Conservation (phyloP, 2,888 invertebrate genomes). For the Megaustenia siamemsis region DNA sequence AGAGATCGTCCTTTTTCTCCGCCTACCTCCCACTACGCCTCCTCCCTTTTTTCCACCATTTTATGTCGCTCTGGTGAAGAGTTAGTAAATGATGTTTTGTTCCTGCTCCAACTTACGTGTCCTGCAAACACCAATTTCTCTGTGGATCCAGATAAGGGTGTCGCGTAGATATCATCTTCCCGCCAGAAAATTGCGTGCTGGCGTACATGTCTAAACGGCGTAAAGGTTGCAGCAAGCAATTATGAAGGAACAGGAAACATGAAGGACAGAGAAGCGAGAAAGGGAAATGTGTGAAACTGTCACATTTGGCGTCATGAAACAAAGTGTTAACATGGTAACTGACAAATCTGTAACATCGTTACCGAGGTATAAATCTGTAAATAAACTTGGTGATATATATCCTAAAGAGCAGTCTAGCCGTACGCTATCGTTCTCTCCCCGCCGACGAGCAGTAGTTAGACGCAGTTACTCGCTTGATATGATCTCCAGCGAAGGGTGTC, state of each 20-base stretch:
- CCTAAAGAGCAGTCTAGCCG: not conserved
- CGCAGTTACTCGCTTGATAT: constrained; percentile 32
- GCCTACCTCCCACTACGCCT: too few species aligned
- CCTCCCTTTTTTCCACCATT: too few species aligned
- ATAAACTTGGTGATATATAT: constrained; percentile 16
- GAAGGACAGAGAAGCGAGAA: not conserved
- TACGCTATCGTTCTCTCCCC: not conserved
- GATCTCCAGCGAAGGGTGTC: constrained; percentile 33
- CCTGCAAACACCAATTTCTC: constrained; percentile 3
- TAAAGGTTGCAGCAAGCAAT: not conserved
- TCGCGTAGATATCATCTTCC: constrained; percentile 16
- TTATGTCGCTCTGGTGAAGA: too few species aligned
- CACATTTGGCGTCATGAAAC: not conserved
- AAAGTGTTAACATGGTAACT: not conserved
- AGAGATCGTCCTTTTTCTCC: too few species aligned
- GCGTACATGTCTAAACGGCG: constrained; percentile 25
- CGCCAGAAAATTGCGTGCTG: not conserved
- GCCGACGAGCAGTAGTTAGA: constrained; percentile 16
- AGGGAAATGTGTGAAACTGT: constrained; percentile 18
- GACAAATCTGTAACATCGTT: not conserved
- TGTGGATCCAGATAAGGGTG: not conserved
- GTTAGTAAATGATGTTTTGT: too few species aligned
- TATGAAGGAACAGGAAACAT: not conserved
- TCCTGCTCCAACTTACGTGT: not conserved
- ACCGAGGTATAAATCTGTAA: constrained; percentile 12